Conservation (phyloP, 2,113 vertebrate genomes). For the Oreochromis niloticus region DNA sequence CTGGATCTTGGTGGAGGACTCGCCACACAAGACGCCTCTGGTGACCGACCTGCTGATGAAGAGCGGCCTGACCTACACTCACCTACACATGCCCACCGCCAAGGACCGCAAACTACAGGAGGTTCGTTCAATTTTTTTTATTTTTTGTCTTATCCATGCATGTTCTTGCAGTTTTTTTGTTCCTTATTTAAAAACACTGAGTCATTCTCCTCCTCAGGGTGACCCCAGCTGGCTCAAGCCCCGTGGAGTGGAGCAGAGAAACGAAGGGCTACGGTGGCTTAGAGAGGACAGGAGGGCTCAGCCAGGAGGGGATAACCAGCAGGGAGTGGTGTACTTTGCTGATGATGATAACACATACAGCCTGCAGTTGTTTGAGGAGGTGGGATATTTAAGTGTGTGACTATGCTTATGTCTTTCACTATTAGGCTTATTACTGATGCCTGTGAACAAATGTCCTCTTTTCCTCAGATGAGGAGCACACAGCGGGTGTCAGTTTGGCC, state of each 20-base stretch:
- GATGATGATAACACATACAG: constrained; percentile 84
- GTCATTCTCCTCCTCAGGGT: constrained; percentile 12
- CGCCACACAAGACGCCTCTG: constrained; percentile 60
- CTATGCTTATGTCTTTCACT: neutral
- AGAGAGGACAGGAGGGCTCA: constrained; percentile 57
- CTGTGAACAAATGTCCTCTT: neutral
- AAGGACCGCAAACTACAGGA: constrained; percentile 75
- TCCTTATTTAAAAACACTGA: neutral
- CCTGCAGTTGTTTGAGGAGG: constrained; percentile 79
- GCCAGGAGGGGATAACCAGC: constrained; percentile 51
- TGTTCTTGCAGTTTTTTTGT: neutral
- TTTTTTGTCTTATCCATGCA: neutral
- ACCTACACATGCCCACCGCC: constrained; percentile 71
- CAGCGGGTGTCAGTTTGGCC: constrained; percentile 86
- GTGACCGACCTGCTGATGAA: constrained; percentile 67
- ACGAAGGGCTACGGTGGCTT: constrained; percentile 78
- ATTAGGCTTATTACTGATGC: neutral
- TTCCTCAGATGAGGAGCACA: constrained; percentile 82
- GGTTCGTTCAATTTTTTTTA: neutral
- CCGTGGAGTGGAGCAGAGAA: constrained; percentile 79
- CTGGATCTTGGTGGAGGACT: constrained; percentile 81
- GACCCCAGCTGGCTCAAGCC: constrained; percentile 82
- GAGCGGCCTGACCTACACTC: constrained; percentile 73
- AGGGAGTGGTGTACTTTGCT: constrained; percentile 79
- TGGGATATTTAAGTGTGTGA: neutral